Conservation (phyloP, 2,113 vertebrate genomes). For the Oreochromis aureus region DNA sequence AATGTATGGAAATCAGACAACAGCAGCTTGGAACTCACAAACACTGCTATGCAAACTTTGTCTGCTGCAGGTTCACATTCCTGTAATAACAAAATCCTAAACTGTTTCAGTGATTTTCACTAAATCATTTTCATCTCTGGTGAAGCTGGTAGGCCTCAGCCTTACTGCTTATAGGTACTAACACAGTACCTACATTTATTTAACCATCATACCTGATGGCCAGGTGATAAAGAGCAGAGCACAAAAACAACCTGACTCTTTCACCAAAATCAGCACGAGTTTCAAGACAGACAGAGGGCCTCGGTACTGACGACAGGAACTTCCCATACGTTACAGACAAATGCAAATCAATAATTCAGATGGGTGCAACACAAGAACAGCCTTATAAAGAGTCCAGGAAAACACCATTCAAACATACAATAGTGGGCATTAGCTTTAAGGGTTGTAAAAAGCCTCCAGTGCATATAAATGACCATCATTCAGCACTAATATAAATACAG, state of each 20-base stretch:
- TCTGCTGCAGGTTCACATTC: background rate
- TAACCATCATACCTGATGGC: background rate
- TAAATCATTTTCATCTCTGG: background rate
- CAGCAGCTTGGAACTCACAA: background rate
- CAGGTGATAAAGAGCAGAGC: background rate
- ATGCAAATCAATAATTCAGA: fast-evolving
- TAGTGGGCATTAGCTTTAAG: background rate
- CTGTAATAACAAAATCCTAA: background rate
- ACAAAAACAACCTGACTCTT: background rate
- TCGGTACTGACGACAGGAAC: background rate
- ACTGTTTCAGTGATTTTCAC: background rate
- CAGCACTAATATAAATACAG: background rate
- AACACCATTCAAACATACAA: background rate
- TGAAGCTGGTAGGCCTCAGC: background rate
- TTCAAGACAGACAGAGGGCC: background rate
- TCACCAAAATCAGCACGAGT: background rate
- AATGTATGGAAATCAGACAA: background rate
- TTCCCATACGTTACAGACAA: background rate
- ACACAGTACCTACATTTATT: background rate
- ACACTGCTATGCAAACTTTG: background rate
- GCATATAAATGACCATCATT: background rate
- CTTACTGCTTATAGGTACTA: background rate
- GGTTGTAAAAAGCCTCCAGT: background rate
- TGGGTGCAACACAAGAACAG: background rate
- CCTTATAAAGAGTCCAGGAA: background rate